Conservation (phyloP, 2,888 invertebrate species). For the Himalopsyche tibetana region DNA sequence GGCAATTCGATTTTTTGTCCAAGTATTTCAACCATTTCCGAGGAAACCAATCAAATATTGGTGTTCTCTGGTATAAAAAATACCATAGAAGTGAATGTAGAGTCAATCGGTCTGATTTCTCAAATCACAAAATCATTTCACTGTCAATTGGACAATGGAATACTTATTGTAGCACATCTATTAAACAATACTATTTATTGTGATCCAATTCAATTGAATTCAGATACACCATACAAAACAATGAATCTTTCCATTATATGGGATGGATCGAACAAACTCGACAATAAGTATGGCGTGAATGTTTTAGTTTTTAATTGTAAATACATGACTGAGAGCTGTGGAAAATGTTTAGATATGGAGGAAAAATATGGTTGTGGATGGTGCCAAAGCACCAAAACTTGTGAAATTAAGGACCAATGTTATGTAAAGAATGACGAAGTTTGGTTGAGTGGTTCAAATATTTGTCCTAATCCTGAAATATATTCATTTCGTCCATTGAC, state of each 20-base stretch:
- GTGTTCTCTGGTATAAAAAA: slow-evolving; percentile 95
- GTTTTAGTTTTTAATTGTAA: slow-evolving; percentile 96
- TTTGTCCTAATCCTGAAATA: slow-evolving; percentile 97
- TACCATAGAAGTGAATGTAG: slow-evolving; percentile 93
- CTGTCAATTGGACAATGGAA: slow-evolving; percentile 97
- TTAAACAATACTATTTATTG: slow-evolving; percentile 96
- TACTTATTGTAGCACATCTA: slow-evolving; percentile 92
- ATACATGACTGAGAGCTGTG: slow-evolving; percentile 98
- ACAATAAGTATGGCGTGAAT: slow-evolving; percentile 97
- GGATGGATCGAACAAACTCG: slow-evolving; percentile 95
- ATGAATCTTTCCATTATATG: slow-evolving; percentile 97
- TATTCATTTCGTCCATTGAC: slow-evolving; percentile 89
- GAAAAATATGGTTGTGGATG: slow-evolving; percentile 97
- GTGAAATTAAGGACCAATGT: slow-evolving; percentile 94
- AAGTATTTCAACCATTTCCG: slow-evolving; percentile 92
- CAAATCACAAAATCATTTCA: slow-evolving; percentile 92
- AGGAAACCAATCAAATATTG: slow-evolving; percentile 91
- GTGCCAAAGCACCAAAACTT: slow-evolving; percentile 94
- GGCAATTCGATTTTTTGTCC: slow-evolving; percentile 97
- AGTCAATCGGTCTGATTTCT: slow-evolving; percentile 96
- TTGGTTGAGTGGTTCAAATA: slow-evolving; percentile 94
- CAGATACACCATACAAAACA: slow-evolving; percentile 92
- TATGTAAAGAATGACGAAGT: slow-evolving; percentile 81
- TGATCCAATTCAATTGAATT: slow-evolving; percentile 93
- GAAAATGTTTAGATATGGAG: slow-evolving; percentile 94